Conservation (phyloP, 2,113 vertebrate species). For the Phylloscopus whistleri region DNA sequence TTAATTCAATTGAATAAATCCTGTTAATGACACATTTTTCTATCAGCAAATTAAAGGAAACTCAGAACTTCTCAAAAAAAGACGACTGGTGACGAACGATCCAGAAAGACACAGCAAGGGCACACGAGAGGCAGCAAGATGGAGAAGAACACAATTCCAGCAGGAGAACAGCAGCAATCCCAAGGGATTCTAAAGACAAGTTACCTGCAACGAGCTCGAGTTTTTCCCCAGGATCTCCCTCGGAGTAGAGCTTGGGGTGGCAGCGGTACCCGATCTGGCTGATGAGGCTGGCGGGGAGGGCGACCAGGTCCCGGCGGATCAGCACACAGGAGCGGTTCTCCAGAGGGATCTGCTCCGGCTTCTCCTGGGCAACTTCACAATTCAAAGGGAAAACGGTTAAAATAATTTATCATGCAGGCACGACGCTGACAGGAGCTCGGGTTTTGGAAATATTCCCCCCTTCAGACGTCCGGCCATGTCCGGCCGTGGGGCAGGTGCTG, state of each 20-base stretch:
- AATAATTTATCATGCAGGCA: background rate
- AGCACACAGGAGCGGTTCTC: constrained; percentile 95
- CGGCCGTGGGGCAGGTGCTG: rapidly evolving
- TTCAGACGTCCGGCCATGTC: background rate
- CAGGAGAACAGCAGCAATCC: background rate
- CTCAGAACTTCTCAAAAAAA: background rate
- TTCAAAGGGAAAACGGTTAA: background rate
- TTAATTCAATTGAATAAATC: constrained; percentile 72
- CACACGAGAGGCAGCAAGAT: background rate
- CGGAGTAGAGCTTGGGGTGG: constrained; percentile 97
- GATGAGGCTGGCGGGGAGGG: constrained; percentile 95
- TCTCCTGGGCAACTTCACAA: constrained; percentile 81
- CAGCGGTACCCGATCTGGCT: constrained; percentile 99
- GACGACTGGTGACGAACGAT: constrained; percentile 21
- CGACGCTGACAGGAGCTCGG: background rate
- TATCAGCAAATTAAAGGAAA: constrained; percentile 56
- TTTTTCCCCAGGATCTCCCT: constrained; percentile 97
- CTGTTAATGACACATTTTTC: constrained; percentile 68
- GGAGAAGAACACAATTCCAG: background rate
- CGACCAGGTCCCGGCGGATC: constrained; percentile 92
- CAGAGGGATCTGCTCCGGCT: constrained; percentile 85
- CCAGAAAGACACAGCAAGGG: background rate
- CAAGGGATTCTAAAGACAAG: background rate
- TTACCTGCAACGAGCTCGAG: constrained; percentile 96
- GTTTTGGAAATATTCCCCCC: background rate